Evolutionary conservation across 2,888 invertebrate species (phyloP).

Genomic region (Trachelus iudaicus): DNA sequence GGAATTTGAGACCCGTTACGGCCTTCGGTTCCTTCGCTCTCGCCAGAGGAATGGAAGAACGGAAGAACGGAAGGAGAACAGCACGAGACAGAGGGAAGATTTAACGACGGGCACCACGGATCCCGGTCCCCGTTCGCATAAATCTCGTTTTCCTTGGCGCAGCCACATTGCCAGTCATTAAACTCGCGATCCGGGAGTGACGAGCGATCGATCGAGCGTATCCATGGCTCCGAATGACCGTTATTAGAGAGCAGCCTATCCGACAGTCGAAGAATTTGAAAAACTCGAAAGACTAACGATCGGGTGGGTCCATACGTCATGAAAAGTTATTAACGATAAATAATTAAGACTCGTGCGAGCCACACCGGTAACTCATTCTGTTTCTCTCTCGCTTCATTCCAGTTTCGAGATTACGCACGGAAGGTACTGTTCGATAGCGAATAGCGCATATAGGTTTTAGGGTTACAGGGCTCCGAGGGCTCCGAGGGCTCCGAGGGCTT

Average conservation of each 20-base stretch:
- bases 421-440: too few species aligned
- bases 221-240: slow-evolving; percentile 17
- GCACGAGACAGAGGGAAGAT: not conserved
- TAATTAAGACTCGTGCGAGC: not conserved
- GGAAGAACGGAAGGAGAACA: not conserved
- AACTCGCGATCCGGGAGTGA: not conserved
- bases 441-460: not conserved
- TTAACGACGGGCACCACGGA: not conserved
- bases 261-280: not conserved
- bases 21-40: not conserved
- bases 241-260: slow-evolving; percentile 20
- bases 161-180: slow-evolving; percentile 1
- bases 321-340: not conserved
- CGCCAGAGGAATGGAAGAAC: not conserved
- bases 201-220: slow-evolving; percentile 11
- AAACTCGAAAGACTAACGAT: not conserved
- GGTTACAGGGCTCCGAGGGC: not conserved
- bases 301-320: not conserved
- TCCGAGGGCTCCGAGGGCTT: not conserved
- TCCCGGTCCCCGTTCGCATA: not conserved
- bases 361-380: not conserved
- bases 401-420: too few species aligned
- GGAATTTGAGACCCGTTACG: not conserved
- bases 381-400: not conserved
- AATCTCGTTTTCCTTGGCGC: not conserved